Evolutionary conservation across 2,888 invertebrate genomes (phyloP), one percentile per base, ranked within the genome.

Genomic region (Eugnorisma glareosa): DNA sequence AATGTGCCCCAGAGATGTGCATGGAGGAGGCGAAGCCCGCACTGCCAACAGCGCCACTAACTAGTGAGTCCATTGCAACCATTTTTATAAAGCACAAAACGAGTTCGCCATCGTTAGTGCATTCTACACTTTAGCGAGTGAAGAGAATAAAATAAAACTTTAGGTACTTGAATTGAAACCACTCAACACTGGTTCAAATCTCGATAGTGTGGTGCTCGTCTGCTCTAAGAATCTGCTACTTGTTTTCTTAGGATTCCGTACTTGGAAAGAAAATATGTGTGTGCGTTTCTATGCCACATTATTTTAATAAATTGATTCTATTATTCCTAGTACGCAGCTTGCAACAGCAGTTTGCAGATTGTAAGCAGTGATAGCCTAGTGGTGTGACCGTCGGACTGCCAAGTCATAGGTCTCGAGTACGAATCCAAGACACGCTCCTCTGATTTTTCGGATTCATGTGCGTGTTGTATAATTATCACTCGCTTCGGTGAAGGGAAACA

Each of bases 1-100:
- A 96, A 87, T 92, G 93, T 77, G 90, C 92, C 18, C 91, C 94
- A 18, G 94, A 94, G 45, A 83, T 93, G 63, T 91, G 93, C 85
- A 88, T 92, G 77, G 95, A 94, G 78, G 95, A 95, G 79, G 86
- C 88, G 10, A 93, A 92, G 66, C 89, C 87, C 10, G 94, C 94
- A 75, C 73, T 90, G 8, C 90, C 92, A 11, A 85, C 91, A 8
- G 93, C 92, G 1, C 92, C 93, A 3, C 80, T 94, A 35, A 95
- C 94, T 24, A 96, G 96, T 96, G 82, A 95, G 94, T 92, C 67
- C 24, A 54, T 51, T 64, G 11, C 35, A 70, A 43, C 15, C 11
- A n/a, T 67, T 64, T 79, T 48, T 21, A 61, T 21, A 66, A 66
- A 79, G 61, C 43, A 40, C 24, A 15, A 67, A 63, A 45, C 24